Conservation (phyloP, 2,888 invertebrate species). For the Archips xylosteana region DNA sequence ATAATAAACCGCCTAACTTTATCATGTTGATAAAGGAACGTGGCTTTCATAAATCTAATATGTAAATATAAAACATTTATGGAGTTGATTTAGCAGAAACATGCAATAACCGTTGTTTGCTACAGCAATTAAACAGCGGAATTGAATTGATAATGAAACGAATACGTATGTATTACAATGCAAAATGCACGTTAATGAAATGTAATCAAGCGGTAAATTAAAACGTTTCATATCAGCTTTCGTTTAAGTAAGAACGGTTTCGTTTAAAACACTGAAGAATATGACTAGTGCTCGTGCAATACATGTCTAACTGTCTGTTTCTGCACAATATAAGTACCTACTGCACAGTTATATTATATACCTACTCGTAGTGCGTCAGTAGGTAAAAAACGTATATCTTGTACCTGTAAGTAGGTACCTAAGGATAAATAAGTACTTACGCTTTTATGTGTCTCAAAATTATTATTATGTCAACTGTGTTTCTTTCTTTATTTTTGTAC, state of each 20-base stretch:
- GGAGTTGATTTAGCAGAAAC: slow-evolving; percentile 41
- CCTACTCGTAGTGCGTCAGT: too few relatives aligned
- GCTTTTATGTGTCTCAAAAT: too few relatives aligned
- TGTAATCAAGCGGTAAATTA: slow-evolving; percentile 74
- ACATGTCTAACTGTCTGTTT: not conserved
- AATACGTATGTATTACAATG: slow-evolving; percentile 63
- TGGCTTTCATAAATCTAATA: slow-evolving; percentile 3
- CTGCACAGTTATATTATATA: too few relatives aligned
- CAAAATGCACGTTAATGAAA: slow-evolving; percentile 69
- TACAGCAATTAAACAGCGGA: slow-evolving; percentile 73
- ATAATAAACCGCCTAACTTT: too few relatives aligned
- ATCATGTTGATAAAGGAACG: not conserved
- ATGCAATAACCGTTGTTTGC: slow-evolving; percentile 51
- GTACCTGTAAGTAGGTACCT: too few relatives aligned
- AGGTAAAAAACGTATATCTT: too few relatives aligned
- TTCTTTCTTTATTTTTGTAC: too few relatives aligned
- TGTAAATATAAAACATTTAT: slow-evolving; percentile 26
- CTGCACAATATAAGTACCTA: too few relatives aligned
- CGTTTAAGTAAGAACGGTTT: not conserved
- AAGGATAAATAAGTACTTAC: too few relatives aligned
- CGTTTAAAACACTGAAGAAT: not conserved
- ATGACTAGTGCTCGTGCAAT: not conserved
- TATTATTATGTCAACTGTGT: too few relatives aligned
- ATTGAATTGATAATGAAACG: slow-evolving; percentile 68
- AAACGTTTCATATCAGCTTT: slow-evolving; percentile 53